Base-by-base conservation (phyloP, 2,888 invertebrate species). In the Dexiosoma caninum region DNA sequence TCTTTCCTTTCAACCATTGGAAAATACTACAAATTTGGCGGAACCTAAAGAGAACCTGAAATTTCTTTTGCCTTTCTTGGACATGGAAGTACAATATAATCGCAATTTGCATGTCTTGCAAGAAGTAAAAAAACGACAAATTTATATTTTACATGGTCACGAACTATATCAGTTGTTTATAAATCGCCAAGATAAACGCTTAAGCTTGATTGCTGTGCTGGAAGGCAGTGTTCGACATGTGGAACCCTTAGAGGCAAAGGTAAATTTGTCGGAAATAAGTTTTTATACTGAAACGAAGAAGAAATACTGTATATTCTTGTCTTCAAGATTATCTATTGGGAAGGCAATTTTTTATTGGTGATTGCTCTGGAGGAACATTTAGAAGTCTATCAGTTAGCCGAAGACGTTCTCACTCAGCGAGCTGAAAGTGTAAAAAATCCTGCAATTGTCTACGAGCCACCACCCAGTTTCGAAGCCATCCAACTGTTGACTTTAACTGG, bases 61-160 rank as follows among this genome's bases (percentile, higher is more conserved):
- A 53, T 86, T 89, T 51, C 83, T 78, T 14, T 70, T 88, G 49
- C 89, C 89, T 2, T 88, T 89, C 37, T 84, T 87, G 84, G 89
- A 89, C 82, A 85, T 89, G 83, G 83, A 85, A 42, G 70, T 89
- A 44, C 83, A 83, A 5, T 84, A 84, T 51, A 84, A 87, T 60
- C 83, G 82, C 0, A 84, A 83, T 6, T 14, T 87, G 14, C 84
- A 84, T 51, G 75, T 89, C 8, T 78, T 89, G 35, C 86, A 85
- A 42, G 87, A 87, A 16, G 59, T 76, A n/a, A 76, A 83, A 3
- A 84, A 84, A 5, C 85, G 87, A 35, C 57, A 86, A 57, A 32
- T 89, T 8, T 85, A 86, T 59, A 49, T 89, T 53, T 74, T 89
- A 9, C 88, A 89, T 64, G 89, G 89, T 35, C 75, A 83, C 6